Evolutionary conservation across 2,113 vertebrate species (phyloP).

Genomic region (Ctenomys sociabilis): DNA sequence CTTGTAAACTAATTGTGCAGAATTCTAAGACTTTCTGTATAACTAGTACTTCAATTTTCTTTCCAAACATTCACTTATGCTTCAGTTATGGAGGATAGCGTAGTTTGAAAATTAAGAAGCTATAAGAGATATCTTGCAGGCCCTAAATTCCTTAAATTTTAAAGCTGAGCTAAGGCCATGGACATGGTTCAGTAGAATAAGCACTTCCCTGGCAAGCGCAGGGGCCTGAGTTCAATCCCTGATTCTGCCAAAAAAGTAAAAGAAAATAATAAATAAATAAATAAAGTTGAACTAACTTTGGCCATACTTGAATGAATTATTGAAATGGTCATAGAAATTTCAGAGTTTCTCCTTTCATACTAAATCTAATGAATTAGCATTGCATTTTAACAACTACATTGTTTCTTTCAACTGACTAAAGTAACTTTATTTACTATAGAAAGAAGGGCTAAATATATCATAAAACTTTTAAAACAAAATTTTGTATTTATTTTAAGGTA

Average conservation of each 20-base stretch:
- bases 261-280: too few species aligned
- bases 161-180: too few species aligned
- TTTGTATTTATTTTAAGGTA: not conserved
- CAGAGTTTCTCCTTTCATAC: not conserved
- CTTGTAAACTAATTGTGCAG: not conserved
- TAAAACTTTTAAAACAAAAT: not conserved
- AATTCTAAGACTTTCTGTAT: not conserved
- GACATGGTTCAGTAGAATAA: too few species aligned
- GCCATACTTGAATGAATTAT: too few species aligned
- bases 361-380: not conserved
- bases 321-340: too few species aligned
- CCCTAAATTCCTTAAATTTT: too few species aligned
- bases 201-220: too few species aligned
- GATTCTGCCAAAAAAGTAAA: too few species aligned
- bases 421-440: not conserved
- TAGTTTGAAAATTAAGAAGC: not conserved
- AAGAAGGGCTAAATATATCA: not conserved
- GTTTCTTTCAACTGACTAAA: not conserved
- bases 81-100: not conserved
- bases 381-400: not conserved
- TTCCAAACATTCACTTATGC: not conserved
- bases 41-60: not conserved
- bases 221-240: too few species aligned
- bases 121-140: too few species aligned
- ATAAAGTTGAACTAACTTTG: too few species aligned